phyloP scores from a whole-genome alignment of 1,140 invertebrate genomes.

The Euschistus heros region DNA sequence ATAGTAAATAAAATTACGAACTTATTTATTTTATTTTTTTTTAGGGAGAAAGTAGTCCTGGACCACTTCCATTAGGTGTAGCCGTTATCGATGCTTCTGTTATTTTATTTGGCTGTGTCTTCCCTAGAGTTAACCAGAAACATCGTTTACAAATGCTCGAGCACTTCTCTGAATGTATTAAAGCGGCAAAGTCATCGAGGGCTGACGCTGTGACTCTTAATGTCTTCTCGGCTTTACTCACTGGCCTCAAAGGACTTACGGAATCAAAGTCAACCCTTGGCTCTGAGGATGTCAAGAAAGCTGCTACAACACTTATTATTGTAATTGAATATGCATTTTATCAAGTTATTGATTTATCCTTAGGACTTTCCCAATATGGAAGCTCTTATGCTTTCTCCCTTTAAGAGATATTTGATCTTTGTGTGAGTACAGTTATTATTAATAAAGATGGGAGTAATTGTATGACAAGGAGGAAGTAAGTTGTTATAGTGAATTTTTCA shows the following conservation, averaged over 20 bases:
- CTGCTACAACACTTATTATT: constrained; percentile 68
- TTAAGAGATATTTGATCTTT: too few relatives aligned
- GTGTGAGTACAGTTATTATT: too few relatives aligned
- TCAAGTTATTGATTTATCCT: too few relatives aligned
- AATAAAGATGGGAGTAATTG: too few relatives aligned
- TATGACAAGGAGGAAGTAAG: too few relatives aligned
- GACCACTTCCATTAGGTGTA: constrained; percentile 88
- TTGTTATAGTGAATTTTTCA: too few relatives aligned
- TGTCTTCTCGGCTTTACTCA: constrained; percentile 85
- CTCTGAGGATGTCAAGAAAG: constrained; percentile 81
- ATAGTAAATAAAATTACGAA: neutral
- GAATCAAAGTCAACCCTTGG: constrained; percentile 78
- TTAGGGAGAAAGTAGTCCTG: constrained; percentile 42
- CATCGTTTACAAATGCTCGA: constrained; percentile 93
- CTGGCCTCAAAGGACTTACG: constrained; percentile 77
- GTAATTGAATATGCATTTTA: constrained; percentile 32
- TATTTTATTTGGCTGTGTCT: constrained; percentile 83
- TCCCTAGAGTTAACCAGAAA: constrained; percentile 87
- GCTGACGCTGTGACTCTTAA: constrained; percentile 96
- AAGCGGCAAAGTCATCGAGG: constrained; percentile 75
- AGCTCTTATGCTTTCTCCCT: too few relatives aligned
- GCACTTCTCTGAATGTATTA: constrained; percentile 91
- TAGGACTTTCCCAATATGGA: too few relatives aligned
- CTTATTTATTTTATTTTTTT: neutral
- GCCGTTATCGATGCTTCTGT: constrained; percentile 94